These are phyloP conservation scores for Scaptomyza parva DNA, from an alignment of 2,888 invertebrate genomes.

Conservation along the genomic window DNA sequence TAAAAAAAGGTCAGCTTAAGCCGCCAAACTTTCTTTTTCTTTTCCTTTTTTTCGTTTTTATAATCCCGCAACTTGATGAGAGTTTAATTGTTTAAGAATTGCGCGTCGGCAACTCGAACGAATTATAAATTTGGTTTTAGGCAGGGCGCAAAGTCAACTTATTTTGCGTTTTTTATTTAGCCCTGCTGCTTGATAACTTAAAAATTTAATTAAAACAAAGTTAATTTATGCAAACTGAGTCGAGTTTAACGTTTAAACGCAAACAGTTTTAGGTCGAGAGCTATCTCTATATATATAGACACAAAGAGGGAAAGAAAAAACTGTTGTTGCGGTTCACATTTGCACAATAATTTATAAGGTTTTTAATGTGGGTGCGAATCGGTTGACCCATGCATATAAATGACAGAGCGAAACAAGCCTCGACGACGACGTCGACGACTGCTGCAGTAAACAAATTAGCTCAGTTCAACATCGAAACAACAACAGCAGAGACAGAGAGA, in stretches of 20 bases:
- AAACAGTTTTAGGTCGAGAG: constrained; percentile 28
- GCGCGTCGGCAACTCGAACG: constrained; percentile 10
- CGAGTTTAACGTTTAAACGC: constrained; percentile 31
- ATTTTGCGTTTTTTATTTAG: not conserved
- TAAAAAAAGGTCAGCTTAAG: constrained; percentile 10
- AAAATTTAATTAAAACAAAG: constrained; percentile 74
- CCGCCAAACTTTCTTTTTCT: not conserved
- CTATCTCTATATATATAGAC: too few relatives aligned
- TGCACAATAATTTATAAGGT: constrained; percentile 27
- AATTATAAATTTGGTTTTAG: constrained; percentile 48
- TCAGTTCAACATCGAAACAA: constrained; percentile 61
- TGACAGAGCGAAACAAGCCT: constrained; percentile 38
- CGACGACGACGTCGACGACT: constrained; percentile 27
- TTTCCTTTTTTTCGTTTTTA: not conserved
- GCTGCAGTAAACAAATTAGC: constrained; percentile 78
- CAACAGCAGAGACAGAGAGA: constrained; percentile 30
- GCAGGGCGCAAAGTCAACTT: constrained; percentile 9
- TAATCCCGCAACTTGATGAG: constrained; percentile 14
- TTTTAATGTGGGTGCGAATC: constrained; percentile 32
- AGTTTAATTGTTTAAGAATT: constrained; percentile 48
- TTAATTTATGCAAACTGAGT: constrained; percentile 50
- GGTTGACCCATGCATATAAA: constrained; percentile 32
- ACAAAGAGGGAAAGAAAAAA: constrained; percentile 5
- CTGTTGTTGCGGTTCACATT: constrained; percentile 39
- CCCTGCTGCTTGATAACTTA: constrained; percentile 8